A percentile compares a stretch with the other conserved stretches of the same genome.
phyloP scores from a whole-genome alignment of 2,113 vertebrate species.

The Marcusenius ussheri region DNA sequence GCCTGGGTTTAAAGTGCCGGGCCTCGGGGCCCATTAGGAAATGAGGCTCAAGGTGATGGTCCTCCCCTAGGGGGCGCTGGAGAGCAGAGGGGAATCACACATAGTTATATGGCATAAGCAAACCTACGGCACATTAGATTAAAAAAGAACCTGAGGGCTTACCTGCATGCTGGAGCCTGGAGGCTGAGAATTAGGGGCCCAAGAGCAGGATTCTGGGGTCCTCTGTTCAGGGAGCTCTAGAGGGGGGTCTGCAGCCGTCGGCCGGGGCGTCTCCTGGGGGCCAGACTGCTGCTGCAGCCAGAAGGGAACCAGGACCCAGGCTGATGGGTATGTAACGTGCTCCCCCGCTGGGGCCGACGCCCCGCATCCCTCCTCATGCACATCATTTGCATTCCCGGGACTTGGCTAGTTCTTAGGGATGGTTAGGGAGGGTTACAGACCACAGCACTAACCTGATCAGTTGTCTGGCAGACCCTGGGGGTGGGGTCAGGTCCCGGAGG shows the following conservation, averaged over 20 bases:
- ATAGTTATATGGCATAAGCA: background rate
- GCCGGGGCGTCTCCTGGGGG: conserved; percentile 62
- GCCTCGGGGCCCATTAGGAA: conserved; percentile 56
- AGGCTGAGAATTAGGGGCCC: conserved; percentile 63
- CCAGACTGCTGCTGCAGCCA: conserved; percentile 56
- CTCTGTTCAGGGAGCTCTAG: conserved; percentile 59
- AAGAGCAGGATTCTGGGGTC: conserved; percentile 63
- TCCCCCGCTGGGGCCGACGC: background rate
- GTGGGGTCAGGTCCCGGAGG: conserved; percentile 36
- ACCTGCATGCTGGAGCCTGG: conserved; percentile 79
- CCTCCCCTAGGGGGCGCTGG: conserved; percentile 65
- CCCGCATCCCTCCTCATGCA: background rate
- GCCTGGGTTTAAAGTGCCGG: conserved; percentile 49
- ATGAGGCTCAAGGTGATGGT: conserved; percentile 62
- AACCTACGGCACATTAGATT: background rate
- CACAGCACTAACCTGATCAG: conserved; percentile 50
- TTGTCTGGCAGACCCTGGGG: conserved; percentile 46
- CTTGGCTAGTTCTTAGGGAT: background rate
- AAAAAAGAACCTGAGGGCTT: background rate
- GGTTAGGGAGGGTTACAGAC: background rate
- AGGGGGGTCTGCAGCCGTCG: conserved; percentile 64
- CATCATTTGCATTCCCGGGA: background rate
- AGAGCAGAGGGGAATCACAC: background rate
- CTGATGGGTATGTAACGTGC: background rate
- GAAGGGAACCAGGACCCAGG: background rate